These are phyloP conservation scores for Manis pentadactyla DNA, from an alignment of 2,797 vertebrate species.

Conservation along the genomic window DNA sequence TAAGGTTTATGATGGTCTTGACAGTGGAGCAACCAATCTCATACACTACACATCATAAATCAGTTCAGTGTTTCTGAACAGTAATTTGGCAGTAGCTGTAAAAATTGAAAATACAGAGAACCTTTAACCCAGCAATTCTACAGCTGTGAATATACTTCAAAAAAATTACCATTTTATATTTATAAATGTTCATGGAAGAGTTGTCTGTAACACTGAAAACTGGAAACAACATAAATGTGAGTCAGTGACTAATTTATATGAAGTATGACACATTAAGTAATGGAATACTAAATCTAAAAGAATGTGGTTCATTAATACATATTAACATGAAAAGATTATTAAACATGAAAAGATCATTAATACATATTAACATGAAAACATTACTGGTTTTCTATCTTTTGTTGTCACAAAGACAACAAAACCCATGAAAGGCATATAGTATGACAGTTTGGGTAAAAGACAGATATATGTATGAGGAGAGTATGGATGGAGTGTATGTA, in stretches of 20 bases:
- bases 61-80: background rate
- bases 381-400: too few relatives aligned
- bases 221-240: background rate
- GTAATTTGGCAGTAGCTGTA: background rate
- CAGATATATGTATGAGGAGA: background rate
- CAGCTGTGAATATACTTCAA: background rate
- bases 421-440: background rate
- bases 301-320: background rate
- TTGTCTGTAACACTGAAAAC: background rate
- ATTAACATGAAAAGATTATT: background rate
- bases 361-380: too few relatives aligned
- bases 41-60: background rate
- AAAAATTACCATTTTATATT: background rate
- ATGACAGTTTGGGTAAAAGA: background rate
- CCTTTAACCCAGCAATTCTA: background rate
- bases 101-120: background rate
- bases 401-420: background rate
- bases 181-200: background rate
- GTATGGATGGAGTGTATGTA: accelerated
- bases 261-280: background rate
- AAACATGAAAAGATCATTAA: background rate
- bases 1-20: background rate
- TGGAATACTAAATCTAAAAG: background rate
- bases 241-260: background rate
- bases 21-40: background rate